Percentiles rank a stretch among this genome's conserved stretches.
These are phyloP conservation scores for Solenodon paradoxus DNA, from an alignment of 2,113 vertebrate genomes.

Conservation along the genomic window DNA sequence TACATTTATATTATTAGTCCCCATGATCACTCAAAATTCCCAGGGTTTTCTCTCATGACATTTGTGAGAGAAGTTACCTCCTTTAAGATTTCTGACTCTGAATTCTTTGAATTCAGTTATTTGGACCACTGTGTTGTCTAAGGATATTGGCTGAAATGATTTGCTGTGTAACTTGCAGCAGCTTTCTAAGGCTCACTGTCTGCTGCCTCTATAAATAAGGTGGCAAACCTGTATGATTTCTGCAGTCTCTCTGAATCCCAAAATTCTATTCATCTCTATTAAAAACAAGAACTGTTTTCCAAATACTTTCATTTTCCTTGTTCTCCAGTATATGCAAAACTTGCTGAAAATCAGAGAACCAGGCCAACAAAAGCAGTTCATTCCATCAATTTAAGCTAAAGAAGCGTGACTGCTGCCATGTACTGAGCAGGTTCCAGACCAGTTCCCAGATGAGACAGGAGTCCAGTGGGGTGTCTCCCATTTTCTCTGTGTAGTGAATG, in stretches of 20 bases:
- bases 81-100: not conserved
- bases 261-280: not conserved
- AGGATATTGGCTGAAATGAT: too few species aligned
- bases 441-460: slow-evolving; percentile 49
- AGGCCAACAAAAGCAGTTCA: not conserved
- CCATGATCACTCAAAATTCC: not conserved
- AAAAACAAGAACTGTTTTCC: slow-evolving; percentile 13
- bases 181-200: not conserved
- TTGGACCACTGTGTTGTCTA: not conserved
- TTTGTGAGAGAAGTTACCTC: too few species aligned
- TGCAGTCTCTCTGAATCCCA: not conserved
- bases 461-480: not conserved
- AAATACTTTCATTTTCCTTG: slow-evolving; percentile 4
- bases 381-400: slow-evolving; percentile 37
- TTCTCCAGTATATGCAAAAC: slow-evolving; percentile 30
- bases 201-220: not conserved
- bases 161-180: not conserved
- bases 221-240: not conserved
- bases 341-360: slow-evolving; percentile 48
- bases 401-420: slow-evolving; percentile 23
- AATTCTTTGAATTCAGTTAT: not conserved
- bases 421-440: not conserved
- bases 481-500: slow-evolving; percentile 25
- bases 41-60: slow-evolving; percentile 40
- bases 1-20: slow-evolving; percentile 32